Evolutionary conservation across 2,888 invertebrate species (phyloP), one percentile per base, ranked within the genome.

Genomic region (Drosophila affinis): DNA sequence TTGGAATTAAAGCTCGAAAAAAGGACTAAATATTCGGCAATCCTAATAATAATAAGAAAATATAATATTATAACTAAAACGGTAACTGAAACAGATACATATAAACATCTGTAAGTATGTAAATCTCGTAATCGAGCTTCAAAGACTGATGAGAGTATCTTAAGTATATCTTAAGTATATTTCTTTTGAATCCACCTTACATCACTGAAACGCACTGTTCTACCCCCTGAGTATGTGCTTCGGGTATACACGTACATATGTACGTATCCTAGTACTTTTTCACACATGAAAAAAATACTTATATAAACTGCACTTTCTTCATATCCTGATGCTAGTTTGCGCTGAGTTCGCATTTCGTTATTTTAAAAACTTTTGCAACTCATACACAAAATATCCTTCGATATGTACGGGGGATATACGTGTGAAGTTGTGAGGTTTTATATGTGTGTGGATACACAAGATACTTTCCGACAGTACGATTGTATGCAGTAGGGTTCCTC

Each of bases 271-370:
- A 2, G 5, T 14, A 14, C 39, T 14, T 6, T 14, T 39, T 14
- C 14, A 6, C 39, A 39, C n/a, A 39, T 14, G 14, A 39, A n/a
- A n/a, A 14, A 39, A 32, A 39, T 39, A 39, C n/a, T 14, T 39
- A n/a, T 56, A 55, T 59, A 49, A 47, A 74, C 56, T 55, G 81
- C 70, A 76, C 75, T 75, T 84, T 76, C 78, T 67, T 68, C 72
- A 84, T 78, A 76, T 87, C 75, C 77, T 70, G 70, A 69, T 52
- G 65, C 54, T 58, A 74, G 65, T 72, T 75, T 67, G 61, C 52
- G 65, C 62, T 52, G 76, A 83, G 76, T 56, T 69, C 64, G 61
- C 69, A 72, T 70, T 72, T 78, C 67, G 72, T 72, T 86, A 69
- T 73, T 78, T 76, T 57, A 67, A 82, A 77, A 73, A 74, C 76